Evolutionary conservation across 2,888 invertebrate species (phyloP), one percentile per base, ranked within the genome.

Genomic region (Microctonus brassicae): DNA sequence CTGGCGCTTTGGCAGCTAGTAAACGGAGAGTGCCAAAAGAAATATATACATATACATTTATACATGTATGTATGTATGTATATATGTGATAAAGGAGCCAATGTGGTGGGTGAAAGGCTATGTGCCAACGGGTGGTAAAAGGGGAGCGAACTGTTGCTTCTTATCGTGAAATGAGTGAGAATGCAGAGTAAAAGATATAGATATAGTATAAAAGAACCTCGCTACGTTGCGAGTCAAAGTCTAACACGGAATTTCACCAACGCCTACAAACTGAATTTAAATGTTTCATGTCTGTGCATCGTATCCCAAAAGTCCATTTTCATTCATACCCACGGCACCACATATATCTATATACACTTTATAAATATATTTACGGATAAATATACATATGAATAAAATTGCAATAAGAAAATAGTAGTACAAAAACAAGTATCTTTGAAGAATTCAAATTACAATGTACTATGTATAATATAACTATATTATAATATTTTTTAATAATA

Each of bases 61-160:
- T n/a, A n/a, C n/a, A n/a, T n/a, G n/a, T n/a, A n/a, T n/a, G n/a
- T n/a, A n/a, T n/a, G n/a, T n/a, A n/a, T n/a, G n/a, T n/a, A 73
- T 57, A 55, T 52, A 69, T 47, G 39, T n/a, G 42, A 55, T 29
- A 34, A 60, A 57, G 65, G 42, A 65, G 64, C 72, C 64, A 42
- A 17, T 57, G 57, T 57, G 57, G 70, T 53, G 70, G 75, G 75
- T 61, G 69, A 73, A 70, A 55, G 68, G 68, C 52, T 22, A 70
- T 57, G 66, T 58, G 64, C 57, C 52, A 65, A 55, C 47, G 47
- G 47, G 76, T 72, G 61, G 73, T 70, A 64, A 72, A 76, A 70
- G 68, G 73, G 72, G 80, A 84, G 78, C 85, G 85, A 85, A 85
- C 85, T 85, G 85, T 85, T 85, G 85, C 85, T 85, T 85, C 85